Conservation (phyloP, 2,113 vertebrate genomes). For the Hucho hucho region DNA sequence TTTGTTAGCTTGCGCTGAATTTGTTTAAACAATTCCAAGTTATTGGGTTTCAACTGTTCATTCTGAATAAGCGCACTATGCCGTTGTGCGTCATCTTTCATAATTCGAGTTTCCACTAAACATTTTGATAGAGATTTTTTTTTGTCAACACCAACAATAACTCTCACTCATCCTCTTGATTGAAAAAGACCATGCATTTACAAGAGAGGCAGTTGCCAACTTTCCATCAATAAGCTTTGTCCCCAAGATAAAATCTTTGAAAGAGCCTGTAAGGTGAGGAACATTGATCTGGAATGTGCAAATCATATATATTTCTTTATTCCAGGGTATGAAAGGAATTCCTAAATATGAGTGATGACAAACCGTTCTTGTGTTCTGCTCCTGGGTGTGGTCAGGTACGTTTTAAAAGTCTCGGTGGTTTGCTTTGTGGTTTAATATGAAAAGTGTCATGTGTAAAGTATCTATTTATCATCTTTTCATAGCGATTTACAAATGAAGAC, state of each 20-base stretch:
- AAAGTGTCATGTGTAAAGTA: background rate
- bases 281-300: background rate
- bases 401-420: background rate
- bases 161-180: too few species aligned
- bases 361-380: constrained; percentile 98
- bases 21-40: background rate
- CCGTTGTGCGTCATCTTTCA: too few species aligned
- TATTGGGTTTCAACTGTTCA: background rate
- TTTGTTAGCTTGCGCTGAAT: constrained; percentile 5
- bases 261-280: too few species aligned
- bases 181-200: too few species aligned
- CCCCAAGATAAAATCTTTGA: too few species aligned
- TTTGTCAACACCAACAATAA: too few species aligned
- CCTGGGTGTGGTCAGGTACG: constrained; percentile 97
- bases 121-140: too few species aligned
- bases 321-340: constrained; percentile 84
- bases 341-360: constrained; percentile 99
- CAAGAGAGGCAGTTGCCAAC: too few species aligned
- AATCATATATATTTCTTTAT: constrained; percentile 33
- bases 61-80: too few species aligned
- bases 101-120: too few species aligned
- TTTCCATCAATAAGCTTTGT: too few species aligned
- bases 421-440: background rate
- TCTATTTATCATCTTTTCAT: constrained; percentile 39
- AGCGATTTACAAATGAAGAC: constrained; percentile 99